Evolutionary conservation across 2,888 invertebrate species (phyloP).

Genomic region (Xylota sylvarum): DNA sequence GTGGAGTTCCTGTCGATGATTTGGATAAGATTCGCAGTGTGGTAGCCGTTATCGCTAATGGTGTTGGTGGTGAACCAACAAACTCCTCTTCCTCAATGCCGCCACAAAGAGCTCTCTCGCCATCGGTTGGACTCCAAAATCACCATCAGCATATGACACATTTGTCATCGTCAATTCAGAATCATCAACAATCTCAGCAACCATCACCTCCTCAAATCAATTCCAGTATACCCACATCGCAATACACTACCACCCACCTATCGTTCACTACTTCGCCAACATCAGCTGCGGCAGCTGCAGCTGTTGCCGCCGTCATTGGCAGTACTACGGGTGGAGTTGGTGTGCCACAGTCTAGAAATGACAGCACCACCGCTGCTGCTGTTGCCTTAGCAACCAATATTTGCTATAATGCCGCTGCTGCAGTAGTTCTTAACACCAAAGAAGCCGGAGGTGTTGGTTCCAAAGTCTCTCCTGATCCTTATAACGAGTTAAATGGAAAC

Average conservation of each 20-base stretch:
- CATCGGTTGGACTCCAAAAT: conserved; percentile 34
- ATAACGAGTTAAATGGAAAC: conserved; percentile 81
- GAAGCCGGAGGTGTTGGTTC: conserved; percentile 10
- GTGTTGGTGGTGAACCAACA: conserved; percentile 33
- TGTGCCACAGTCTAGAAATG: conserved; percentile 78
- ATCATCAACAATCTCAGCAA: conserved; percentile 31
- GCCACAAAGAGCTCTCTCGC: conserved; percentile 55
- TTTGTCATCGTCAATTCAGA: conserved; percentile 32
- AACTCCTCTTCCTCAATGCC: conserved; percentile 44
- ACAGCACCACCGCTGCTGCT: conserved; percentile 82
- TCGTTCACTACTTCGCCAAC: conserved; percentile 77
- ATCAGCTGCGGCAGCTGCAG: conserved; percentile 75
- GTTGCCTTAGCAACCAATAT: conserved; percentile 71
- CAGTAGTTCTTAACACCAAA: conserved; percentile 69
- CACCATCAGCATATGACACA: conserved; percentile 75
- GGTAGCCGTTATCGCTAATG: conserved; percentile 79
- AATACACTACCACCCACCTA: conserved; percentile 76
- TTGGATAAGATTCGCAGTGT: conserved; percentile 83
- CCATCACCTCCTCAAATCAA: conserved; percentile 28
- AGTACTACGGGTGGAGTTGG: conserved; percentile 56
- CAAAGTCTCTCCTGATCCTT: conserved; percentile 32
- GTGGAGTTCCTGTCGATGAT: conserved; percentile 78
- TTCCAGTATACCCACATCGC: conserved; percentile 39
- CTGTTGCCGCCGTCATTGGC: conserved; percentile 79
- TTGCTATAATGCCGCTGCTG: conserved; percentile 71